A percentile compares a stretch with the other conserved stretches of the same genome.
These are phyloP conservation scores for Drosophila sechellia DNA, from an alignment of 1,140 invertebrate genomes.

Conservation along the genomic window DNA sequence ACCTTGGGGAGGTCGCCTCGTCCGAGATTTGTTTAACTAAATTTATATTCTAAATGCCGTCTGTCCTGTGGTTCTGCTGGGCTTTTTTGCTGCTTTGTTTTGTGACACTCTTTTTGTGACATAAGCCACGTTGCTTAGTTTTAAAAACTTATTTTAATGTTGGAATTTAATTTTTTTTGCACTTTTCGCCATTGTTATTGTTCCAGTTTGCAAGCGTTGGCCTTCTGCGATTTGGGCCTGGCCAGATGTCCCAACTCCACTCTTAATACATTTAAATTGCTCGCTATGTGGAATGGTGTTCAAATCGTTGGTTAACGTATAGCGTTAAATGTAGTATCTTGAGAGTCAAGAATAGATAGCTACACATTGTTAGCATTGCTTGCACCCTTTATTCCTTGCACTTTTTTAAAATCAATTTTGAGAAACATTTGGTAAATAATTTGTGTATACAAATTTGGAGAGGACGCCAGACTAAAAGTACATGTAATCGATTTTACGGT, in stretches of 20 bases:
- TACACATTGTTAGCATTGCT: not conserved
- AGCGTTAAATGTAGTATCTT: too few species aligned
- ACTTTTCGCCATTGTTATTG: slow-evolving; percentile 22
- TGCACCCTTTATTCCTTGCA: too few species aligned
- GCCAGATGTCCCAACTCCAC: slow-evolving; percentile 32
- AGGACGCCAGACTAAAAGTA: too few species aligned
- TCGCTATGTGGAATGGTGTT: slow-evolving; percentile 12
- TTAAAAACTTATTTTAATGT: slow-evolving; percentile 75
- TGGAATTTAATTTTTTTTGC: slow-evolving; percentile 42
- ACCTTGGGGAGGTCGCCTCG: slow-evolving; percentile 57
- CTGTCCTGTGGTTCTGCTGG: slow-evolving; percentile 25
- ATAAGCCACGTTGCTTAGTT: slow-evolving; percentile 70
- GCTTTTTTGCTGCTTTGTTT: slow-evolving; percentile 29
- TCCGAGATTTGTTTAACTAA: slow-evolving; percentile 72
- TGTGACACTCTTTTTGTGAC: slow-evolving; percentile 33
- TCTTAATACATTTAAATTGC: slow-evolving; percentile 72
- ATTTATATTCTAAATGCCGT: slow-evolving; percentile 72
- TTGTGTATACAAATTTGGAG: not conserved
- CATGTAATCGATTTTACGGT: not conserved
- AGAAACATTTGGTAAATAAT: too few species aligned
- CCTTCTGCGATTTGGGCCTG: slow-evolving; percentile 62
- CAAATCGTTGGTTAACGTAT: slow-evolving; percentile 33
- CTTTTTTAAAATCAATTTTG: too few species aligned
- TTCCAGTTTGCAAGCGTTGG: slow-evolving; percentile 18
- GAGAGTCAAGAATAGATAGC: not conserved